Evolutionary conservation across 2,888 invertebrate genomes (phyloP).

Genomic region (Cantharis rustica): DNA sequence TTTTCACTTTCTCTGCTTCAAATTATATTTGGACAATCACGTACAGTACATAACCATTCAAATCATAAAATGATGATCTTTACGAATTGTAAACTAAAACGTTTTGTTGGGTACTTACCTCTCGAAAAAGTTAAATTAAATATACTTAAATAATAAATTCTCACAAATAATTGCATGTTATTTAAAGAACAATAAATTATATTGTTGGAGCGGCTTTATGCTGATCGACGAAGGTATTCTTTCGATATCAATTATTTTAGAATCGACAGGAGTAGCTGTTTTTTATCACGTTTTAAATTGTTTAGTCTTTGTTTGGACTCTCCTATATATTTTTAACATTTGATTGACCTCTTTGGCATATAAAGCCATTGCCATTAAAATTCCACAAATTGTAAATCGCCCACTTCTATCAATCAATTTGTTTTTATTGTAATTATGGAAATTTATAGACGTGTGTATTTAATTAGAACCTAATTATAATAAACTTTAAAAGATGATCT

Average conservation of each 20-base stretch:
- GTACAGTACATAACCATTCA: background rate
- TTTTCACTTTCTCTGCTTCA: slow-evolving; percentile 19
- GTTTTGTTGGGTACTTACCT: background rate
- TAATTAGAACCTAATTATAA: background rate
- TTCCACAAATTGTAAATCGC: background rate
- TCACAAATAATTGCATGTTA: background rate
- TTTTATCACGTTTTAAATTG: background rate
- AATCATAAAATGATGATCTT: background rate
- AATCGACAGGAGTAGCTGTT: background rate
- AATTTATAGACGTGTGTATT: background rate
- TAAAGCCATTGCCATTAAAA: background rate
- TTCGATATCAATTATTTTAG: background rate
- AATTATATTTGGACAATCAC: background rate
- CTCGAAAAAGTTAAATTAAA: background rate
- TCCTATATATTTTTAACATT: background rate
- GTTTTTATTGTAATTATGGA: background rate
- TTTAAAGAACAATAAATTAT: background rate
- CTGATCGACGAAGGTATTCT: background rate
- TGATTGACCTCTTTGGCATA: background rate
- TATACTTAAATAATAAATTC: background rate
- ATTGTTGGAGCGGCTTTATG: background rate
- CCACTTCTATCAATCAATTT: background rate
- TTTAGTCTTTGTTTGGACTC: background rate
- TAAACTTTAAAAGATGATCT: background rate
- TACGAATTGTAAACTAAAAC: background rate